Conservation (phyloP, 2,797 vertebrate genomes). For the Lemur catta region DNA sequence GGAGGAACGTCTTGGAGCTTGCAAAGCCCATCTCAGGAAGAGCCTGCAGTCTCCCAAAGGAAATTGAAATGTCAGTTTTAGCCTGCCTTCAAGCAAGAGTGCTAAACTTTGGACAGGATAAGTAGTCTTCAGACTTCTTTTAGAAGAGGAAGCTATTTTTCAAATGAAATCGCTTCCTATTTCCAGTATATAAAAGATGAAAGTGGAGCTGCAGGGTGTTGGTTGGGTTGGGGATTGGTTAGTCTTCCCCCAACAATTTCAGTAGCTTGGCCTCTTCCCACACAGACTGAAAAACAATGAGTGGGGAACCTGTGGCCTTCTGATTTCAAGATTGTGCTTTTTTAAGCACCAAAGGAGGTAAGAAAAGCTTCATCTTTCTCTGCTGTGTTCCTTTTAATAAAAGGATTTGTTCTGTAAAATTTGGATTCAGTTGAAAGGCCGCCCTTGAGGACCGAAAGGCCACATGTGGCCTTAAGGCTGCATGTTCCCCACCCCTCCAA, state of each 20-base stretch:
- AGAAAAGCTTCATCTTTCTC: background rate
- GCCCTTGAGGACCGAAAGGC: background rate
- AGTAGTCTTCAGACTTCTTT: conserved; percentile 56
- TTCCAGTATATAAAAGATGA: background rate
- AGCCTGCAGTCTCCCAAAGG: background rate
- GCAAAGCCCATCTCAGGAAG: conserved; percentile 23
- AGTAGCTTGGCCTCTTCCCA: background rate
- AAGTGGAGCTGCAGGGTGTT: background rate
- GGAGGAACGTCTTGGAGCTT: background rate
- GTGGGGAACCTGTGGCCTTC: background rate
- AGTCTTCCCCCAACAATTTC: background rate
- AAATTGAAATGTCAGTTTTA: conserved; percentile 50
- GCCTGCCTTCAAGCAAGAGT: background rate
- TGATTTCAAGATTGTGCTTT: background rate
- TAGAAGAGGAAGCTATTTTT: conserved; percentile 37
- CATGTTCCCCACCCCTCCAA: background rate
- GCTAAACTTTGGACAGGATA: conserved; percentile 30
- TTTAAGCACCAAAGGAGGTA: background rate
- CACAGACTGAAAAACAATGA: background rate
- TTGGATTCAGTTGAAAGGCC: background rate
- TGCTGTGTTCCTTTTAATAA: background rate
- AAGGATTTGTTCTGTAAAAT: background rate
- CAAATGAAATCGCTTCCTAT: background rate
- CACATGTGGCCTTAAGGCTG: background rate
- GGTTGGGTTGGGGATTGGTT: background rate